Evolutionary conservation across 2,888 invertebrate species (phyloP).

Genomic region (Aspidiotus destructor): DNA sequence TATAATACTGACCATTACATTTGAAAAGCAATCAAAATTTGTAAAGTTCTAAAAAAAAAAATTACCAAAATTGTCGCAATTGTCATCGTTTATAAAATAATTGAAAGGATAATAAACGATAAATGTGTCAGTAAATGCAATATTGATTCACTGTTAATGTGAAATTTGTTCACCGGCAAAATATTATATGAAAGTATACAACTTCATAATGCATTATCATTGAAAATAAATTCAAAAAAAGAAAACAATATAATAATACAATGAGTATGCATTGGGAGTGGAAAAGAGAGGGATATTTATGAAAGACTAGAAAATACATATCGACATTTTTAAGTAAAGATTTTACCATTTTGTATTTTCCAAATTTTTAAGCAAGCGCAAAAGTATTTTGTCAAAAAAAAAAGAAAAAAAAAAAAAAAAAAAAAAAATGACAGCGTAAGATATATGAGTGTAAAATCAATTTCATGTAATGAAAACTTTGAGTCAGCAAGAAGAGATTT

Average conservation of each 20-base stretch:
- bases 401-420: no score
- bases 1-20: slow-evolving; percentile 1
- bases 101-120: not conserved
- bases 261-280: not conserved
- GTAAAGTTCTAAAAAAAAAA: not conserved
- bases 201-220: not conserved
- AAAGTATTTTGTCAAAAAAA: no score
- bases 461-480: not conserved
- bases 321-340: no score
- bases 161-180: not conserved
- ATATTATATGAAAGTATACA: not conserved
- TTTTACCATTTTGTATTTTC: no score
- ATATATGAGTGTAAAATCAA: no score
- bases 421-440: no score
- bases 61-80: no score
- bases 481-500: not conserved
- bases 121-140: not conserved
- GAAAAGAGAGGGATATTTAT: not conserved
- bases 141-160: not conserved
- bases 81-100: not conserved
- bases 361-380: no score
- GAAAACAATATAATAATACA: not conserved
- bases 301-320: not conserved
- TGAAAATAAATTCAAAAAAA: no score
- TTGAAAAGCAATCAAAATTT: not conserved